Base-by-base conservation (phyloP, 2,888 invertebrate species). In the Andrena bicolor region DNA sequence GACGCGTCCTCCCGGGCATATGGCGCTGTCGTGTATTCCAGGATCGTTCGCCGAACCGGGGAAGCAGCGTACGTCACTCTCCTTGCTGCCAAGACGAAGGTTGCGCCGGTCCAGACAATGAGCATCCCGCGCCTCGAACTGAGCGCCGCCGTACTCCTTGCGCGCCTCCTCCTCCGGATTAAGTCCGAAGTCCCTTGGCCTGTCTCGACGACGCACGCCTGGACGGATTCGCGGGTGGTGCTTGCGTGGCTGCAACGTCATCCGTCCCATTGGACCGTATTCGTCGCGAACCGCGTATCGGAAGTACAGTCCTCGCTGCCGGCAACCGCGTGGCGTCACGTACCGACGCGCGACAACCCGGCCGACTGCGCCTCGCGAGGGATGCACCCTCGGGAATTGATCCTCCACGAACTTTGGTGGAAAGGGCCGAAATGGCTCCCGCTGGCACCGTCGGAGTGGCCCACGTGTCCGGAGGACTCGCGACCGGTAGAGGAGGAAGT, bases 351-450 rank as follows among this genome's bases (percentile, higher is more conserved):
- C 2, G 16, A n/a, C n/a, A n/a, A 49, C 0, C 49, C 49, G 2
- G 49, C 49, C 0, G 49, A 49, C 0, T 49, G 49, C 1, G 49
- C 6, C 0, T n/a, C 49, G 5, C 16, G 49, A 2, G n/a, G 49
- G 0, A n/a, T 49, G n/a, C n/a, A 16, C 16, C n/a, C n/a, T 0
- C 6, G n/a, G 1, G n/a, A 49, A n/a, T n/a, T n/a, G 0, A 0
- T 49, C 0, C 1, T n/a, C 6, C 16, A 6, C 7, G n/a, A n/a
- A 0, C 16, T n/a, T 2, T n/a, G 49, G 49, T 49, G 49, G 49
- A 6, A 16, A 7, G 49, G n/a, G 6, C n/a, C 49, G 6, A 6
- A 0, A 6, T n/a, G 49, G 49, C 49, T 49, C 0, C 7, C n/a
- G 49, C 0, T 6, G 2, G 49, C 16, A 1, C 5, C 16, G 0